These are phyloP conservation scores for Sitta carolinensis DNA, from an alignment of 2,797 vertebrate genomes.

Conservation along the genomic window DNA sequence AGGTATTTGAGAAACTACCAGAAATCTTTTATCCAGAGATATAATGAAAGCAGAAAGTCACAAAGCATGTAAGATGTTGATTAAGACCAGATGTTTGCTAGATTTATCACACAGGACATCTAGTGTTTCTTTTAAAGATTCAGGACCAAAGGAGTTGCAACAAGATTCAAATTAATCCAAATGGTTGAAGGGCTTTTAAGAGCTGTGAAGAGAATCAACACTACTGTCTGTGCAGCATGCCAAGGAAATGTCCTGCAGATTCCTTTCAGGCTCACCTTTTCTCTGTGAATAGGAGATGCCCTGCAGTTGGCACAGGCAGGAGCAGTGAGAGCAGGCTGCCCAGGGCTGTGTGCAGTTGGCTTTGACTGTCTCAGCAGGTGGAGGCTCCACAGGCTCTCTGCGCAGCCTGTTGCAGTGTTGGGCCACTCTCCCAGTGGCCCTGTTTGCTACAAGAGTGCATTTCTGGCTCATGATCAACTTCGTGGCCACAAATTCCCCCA, in stretches of 20 bases:
- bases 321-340: not conserved
- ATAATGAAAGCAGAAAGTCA: not conserved
- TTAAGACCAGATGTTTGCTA: constrained; percentile 14
- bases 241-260: not conserved
- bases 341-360: not conserved
- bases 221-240: rapidly evolving
- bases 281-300: not conserved
- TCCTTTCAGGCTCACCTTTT: constrained; percentile 13
- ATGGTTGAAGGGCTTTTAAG: constrained; percentile 3
- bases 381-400: not conserved
- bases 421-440: not conserved
- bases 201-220: not conserved
- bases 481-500: not conserved
- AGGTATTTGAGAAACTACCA: not conserved
- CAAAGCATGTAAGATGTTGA: not conserved
- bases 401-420: not conserved
- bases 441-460: not conserved
- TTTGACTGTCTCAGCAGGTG: not conserved
- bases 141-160: not conserved
- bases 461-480: not conserved
- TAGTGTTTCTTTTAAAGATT: constrained; percentile 28
- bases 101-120: not conserved
- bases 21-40: not conserved
- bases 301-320: not conserved
- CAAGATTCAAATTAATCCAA: not conserved